Conservation (phyloP, 1,140 invertebrate species). For the Hycleus phaleratus region DNA sequence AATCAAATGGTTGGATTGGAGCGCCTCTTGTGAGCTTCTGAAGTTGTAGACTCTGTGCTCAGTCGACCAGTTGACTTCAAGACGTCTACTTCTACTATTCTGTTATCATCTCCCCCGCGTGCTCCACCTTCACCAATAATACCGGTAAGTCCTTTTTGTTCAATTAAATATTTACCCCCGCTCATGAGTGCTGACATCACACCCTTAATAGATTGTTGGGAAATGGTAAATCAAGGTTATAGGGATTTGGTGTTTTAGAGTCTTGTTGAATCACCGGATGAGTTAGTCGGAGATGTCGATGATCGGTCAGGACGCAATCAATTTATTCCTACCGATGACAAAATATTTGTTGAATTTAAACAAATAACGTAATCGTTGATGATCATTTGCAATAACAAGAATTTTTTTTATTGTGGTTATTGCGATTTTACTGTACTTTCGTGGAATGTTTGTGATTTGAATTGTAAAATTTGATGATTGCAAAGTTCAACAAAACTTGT, state of each 20-base stretch:
- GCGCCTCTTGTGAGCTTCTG: constrained; percentile 25
- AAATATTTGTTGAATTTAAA: too few species aligned
- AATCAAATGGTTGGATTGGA: constrained; percentile 23
- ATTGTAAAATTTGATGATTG: too few species aligned
- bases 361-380: too few species aligned
- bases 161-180: constrained; percentile 14
- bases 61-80: constrained; percentile 31
- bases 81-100: constrained; percentile 28
- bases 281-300: constrained; percentile 16
- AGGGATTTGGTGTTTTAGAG: neutral
- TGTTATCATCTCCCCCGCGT: constrained; percentile 15
- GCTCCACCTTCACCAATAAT: neutral
- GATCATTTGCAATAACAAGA: too few species aligned
- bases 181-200: constrained; percentile 1
- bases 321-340: too few species aligned
- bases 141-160: constrained; percentile 16
- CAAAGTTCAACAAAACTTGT: too few species aligned
- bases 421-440: neutral
- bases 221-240: constrained; percentile 14
- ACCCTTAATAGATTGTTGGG: neutral
- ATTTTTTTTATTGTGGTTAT: neutral
- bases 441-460: too few species aligned
- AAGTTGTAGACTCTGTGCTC: constrained; percentile 21
- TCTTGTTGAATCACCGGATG: constrained; percentile 3
- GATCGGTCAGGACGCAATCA: constrained; percentile 5